Evolutionary conservation across 2,113 vertebrate species (phyloP).

Genomic region (Rynchops niger): DNA sequence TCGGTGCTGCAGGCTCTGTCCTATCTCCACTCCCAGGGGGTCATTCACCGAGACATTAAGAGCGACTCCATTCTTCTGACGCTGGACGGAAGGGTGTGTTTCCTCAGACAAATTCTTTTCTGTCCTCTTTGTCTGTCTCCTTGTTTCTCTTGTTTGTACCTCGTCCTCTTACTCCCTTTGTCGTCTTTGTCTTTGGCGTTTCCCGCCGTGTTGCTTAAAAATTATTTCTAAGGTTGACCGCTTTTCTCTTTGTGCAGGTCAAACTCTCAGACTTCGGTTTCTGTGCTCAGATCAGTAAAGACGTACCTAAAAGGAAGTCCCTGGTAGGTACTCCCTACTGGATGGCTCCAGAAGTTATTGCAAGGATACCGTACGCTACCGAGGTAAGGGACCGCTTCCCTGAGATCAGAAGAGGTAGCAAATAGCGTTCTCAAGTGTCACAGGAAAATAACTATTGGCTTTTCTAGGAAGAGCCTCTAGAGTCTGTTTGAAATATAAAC

Average conservation of each 20-base stretch:
- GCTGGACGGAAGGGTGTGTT: slow-evolving; percentile 88
- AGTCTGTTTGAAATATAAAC: not conserved
- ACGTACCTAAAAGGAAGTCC: slow-evolving; percentile 96
- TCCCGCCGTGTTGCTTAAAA: not conserved
- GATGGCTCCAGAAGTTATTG: slow-evolving; percentile 99
- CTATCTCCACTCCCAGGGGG: slow-evolving; percentile 96
- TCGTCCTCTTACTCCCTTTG: not conserved
- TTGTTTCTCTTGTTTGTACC: not conserved
- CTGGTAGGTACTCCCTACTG: slow-evolving; percentile 97
- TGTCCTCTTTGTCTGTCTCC: not conserved
- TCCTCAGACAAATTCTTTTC: not conserved
- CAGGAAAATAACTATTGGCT: not conserved
- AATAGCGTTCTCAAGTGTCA: not conserved
- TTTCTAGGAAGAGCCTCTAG: not conserved
- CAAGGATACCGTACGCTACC: slow-evolving; percentile 91
- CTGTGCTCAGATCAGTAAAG: slow-evolving; percentile 98
- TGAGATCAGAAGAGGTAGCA: not conserved
- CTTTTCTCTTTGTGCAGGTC: slow-evolving; percentile 75
- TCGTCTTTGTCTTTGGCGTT: not conserved
- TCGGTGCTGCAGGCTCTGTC: slow-evolving; percentile 94
- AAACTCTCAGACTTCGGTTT: slow-evolving; percentile 99
- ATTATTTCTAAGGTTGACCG: not conserved
- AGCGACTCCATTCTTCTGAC: slow-evolving; percentile 97
- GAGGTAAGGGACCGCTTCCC: slow-evolving; percentile 77
- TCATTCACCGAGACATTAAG: slow-evolving; percentile 98